These are phyloP conservation scores for Xiphydria camelus DNA, from an alignment of 2,888 invertebrate genomes.

Conservation along the genomic window DNA sequence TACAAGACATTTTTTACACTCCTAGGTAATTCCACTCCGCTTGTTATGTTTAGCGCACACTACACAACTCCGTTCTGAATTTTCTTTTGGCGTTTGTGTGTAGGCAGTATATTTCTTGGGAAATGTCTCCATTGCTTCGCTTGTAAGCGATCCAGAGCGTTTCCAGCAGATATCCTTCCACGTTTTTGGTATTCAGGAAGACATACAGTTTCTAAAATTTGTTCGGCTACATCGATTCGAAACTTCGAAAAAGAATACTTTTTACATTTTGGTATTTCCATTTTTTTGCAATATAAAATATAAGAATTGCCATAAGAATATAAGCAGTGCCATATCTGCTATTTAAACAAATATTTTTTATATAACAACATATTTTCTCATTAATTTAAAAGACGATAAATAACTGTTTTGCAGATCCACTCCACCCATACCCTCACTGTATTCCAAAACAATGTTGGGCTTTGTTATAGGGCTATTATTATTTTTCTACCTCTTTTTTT, in stretches of 20 bases:
- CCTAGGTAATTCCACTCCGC: conserved; percentile 20
- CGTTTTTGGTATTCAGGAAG: conserved; percentile 24
- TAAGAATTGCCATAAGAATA: conserved; percentile 20
- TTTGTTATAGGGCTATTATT: conserved; percentile 17
- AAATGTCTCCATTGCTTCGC: conserved; percentile 25
- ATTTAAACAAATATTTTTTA: conserved; percentile 28
- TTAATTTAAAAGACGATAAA: conserved; percentile 24
- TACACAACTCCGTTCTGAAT: conserved; percentile 13
- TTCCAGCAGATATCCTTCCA: conserved; percentile 21
- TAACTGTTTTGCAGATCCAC: conserved; percentile 23
- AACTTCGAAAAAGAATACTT: conserved; percentile 18
- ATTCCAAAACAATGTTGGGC: conserved; percentile 21
- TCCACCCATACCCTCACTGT: conserved; percentile 26
- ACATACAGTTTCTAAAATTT: conserved; percentile 17
- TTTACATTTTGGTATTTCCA: conserved; percentile 13
- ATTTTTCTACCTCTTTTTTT: conserved; percentile 18
- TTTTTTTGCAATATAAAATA: conserved; percentile 16
- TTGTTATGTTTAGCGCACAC: conserved; percentile 22
- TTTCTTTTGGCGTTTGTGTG: no score
- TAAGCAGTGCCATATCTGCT: conserved; percentile 21
- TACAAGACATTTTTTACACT: conserved; percentile 19
- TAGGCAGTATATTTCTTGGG: conserved; percentile 23
- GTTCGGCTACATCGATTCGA: conserved; percentile 20
- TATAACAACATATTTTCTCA: conserved; percentile 26
- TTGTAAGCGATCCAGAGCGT: conserved; percentile 21